phyloP scores from a whole-genome alignment of 2,113 vertebrate species.

The Numenius arquata region DNA sequence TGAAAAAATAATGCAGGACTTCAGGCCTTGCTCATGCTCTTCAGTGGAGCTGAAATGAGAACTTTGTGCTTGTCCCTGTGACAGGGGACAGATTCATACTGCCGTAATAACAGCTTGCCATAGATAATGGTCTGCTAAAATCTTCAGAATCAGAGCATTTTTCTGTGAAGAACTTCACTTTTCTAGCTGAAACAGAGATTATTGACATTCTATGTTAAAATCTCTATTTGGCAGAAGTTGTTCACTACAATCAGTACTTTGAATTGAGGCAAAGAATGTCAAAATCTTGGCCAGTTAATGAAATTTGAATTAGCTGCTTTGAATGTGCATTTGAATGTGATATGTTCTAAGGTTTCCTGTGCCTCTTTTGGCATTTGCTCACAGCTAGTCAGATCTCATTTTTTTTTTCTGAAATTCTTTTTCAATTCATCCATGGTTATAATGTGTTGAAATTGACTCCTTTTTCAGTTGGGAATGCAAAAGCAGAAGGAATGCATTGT shows the following conservation, averaged over 20 bases:
- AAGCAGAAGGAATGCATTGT: slow-evolving; percentile 20
- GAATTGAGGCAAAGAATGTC: not conserved
- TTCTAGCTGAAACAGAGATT: not conserved
- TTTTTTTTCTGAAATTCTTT: not conserved
- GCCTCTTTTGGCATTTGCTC: not conserved
- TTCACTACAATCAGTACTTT: not conserved
- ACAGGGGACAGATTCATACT: not conserved
- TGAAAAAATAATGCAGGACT: not conserved
- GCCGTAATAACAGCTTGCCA: not conserved
- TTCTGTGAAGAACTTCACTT: not conserved
- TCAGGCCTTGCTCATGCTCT: not conserved
- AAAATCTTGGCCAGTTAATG: not conserved
- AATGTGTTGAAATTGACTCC: not conserved
- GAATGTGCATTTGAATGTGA: not conserved
- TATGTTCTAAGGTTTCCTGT: not conserved
- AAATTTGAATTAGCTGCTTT: not conserved
- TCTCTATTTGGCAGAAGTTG: not conserved
- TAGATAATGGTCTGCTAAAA: not conserved
- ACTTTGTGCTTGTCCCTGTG: not conserved
- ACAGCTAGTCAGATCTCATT: not conserved
- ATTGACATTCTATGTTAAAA: not conserved
- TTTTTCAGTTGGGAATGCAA: not conserved
- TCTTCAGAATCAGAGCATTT: not conserved
- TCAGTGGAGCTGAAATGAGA: not conserved
- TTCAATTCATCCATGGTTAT: not conserved